Conservation (phyloP, 2,888 invertebrate genomes). For the Scrobipalpa atriplicella region DNA sequence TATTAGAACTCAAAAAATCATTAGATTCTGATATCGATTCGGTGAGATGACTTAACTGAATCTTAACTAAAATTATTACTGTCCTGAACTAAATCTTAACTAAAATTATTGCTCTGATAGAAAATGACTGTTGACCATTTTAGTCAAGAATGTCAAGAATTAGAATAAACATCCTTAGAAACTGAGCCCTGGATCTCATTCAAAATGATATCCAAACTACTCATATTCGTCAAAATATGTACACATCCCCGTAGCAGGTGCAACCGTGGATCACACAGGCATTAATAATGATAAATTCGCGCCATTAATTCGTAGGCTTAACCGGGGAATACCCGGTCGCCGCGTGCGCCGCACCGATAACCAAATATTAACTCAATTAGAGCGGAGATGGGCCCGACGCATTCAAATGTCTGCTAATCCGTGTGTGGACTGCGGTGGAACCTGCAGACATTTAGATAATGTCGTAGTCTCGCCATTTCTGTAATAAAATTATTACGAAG, state of each 20-base stretch:
- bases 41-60: no score
- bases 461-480: background rate
- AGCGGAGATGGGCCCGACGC: constrained; percentile 62
- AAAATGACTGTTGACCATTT: no score
- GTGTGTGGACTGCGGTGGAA: constrained; percentile 22
- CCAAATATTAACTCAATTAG: constrained; percentile 84
- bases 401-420: constrained; percentile 77
- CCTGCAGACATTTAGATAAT: background rate
- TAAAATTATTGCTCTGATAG: no score
- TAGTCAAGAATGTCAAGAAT: no score
- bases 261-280: constrained; percentile 64
- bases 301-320: constrained; percentile 80
- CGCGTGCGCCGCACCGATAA: constrained; percentile 79
- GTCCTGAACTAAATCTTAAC: no score
- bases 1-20: no score
- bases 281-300: constrained; percentile 82
- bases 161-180: background rate
- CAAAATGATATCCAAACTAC: background rate
- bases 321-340: constrained; percentile 52
- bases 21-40: no score
- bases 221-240: constrained; percentile 21
- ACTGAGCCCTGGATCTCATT: background rate
- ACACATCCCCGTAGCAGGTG: constrained; percentile 63
- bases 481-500: no score
- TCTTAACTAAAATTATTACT: no score